Evolutionary conservation across 2,888 invertebrate species (phyloP), one percentile per base, ranked within the genome.

Genomic region (Eucera pruinosa): DNA sequence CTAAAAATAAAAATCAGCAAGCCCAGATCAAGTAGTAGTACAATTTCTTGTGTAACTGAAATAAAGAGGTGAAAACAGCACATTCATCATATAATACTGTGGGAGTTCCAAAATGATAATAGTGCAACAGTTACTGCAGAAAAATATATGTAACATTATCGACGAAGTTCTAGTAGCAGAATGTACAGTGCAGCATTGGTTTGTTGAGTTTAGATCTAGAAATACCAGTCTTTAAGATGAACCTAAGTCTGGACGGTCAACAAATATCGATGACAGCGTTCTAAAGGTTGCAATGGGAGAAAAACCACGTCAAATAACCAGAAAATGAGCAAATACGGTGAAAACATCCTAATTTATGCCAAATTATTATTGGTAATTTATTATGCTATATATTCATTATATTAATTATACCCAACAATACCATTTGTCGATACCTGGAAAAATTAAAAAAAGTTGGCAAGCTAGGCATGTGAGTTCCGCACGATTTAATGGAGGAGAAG

Each of bases 61-160:
- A 69, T 61, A 54, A 48, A 62, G 39, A 62, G 33, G 39, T 39
- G 39, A 52, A 61, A 71, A 62, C 45, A 45, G n/a, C 64, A 71
- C 30, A 61, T 72, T 54, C 47, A 48, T 23, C 52, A 60, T 54
- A 45, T 66, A 25, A 60, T 61, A 66, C 30, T 55, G 54, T 57
- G 66, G 36, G 55, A 60, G n/a, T n/a, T n/a, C n/a, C n/a, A n/a
- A n/a, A n/a, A n/a, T n/a, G n/a, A n/a, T n/a, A n/a, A n/a, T n/a
- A 45, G 23, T 50, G 58, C 70, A 11, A 30, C 36, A 6, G 33
- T 5, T 20, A 61, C 48, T 33, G 58, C 45, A 2, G n/a, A 18
- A 72, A 5, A 55, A 25, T 18, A 33, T 11, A 27, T 65, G 6
- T 30, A 6, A 30, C 30, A 6, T 30, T 30, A 25, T 50, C 18